phyloP scores from a whole-genome alignment of 2,888 invertebrate species.

The Pristionchus maxplancki region DNA sequence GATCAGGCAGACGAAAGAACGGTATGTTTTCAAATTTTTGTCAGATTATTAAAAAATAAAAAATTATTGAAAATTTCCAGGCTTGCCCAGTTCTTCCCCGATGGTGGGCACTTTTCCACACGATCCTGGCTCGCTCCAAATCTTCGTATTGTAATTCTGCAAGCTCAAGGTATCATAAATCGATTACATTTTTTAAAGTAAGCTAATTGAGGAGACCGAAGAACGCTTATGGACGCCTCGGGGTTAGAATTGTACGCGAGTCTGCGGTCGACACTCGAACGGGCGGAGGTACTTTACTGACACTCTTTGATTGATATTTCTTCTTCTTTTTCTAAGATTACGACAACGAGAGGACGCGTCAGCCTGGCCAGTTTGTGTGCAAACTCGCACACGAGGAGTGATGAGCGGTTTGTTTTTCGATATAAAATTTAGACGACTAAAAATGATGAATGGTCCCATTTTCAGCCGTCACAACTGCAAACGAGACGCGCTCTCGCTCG shows the following conservation, averaged over 20 bases:
- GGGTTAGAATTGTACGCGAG: neutral
- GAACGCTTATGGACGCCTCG: neutral
- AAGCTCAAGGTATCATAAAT: neutral
- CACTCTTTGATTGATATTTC: neutral
- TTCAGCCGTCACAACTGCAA: slow-evolving; percentile 20
- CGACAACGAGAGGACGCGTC: neutral
- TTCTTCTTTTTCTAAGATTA: neutral
- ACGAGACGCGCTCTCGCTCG: slow-evolving; percentile 9
- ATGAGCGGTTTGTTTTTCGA: neutral
- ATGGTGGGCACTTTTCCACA: slow-evolving; percentile 41
- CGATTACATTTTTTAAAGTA: neutral
- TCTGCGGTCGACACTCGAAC: neutral
- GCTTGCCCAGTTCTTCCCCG: slow-evolving; percentile 32
- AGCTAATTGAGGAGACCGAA: neutral
- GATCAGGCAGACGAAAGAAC: slow-evolving; percentile 2
- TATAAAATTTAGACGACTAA: neutral
- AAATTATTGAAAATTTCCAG: neutral
- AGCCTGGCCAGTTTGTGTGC: slow-evolving; percentile 25
- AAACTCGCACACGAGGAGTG: neutral
- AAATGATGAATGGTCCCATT: neutral
- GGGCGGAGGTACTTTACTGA: neutral
- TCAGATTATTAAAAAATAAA: neutral
- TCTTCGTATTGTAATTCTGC: slow-evolving; percentile 21
- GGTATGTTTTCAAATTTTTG: neutral
- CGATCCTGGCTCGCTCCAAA: slow-evolving; percentile 40